Base-by-base conservation (phyloP, 2,888 invertebrate genomes). In the Phyllotreta striolata region DNA sequence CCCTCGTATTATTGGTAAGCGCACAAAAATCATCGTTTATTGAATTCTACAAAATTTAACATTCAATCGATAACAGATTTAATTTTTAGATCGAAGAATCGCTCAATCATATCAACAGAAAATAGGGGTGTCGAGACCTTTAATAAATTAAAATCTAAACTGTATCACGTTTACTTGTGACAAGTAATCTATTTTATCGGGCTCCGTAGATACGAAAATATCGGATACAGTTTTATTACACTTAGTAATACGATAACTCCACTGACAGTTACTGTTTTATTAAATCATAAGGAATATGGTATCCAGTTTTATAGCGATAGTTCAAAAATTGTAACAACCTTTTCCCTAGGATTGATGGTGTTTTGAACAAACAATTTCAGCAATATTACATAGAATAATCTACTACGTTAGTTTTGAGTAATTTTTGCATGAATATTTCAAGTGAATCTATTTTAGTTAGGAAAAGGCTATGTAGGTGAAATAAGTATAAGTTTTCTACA, bases 121-220 rank as follows among this genome's bases (percentile, higher is more conserved):
- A 49, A 49, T 49, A 13, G n/a, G 49, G 49, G 34, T 49, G 34
- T 9, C 34, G n/a, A 34, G 43, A 34, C 55, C 14, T 55, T 41
- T 24, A 41, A 55, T 55, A 40, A 12, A 39, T 9, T 37, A 54
- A 41, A 55, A 55, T 41, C 5, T 6, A 10, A 49, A n/a, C 35
- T 34, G 8, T 56, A 56, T 56, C 37, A 24, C 35, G 3, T 9
- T 55, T 35, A 43, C 13, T 34, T 6, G 13, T 43, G 55, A 55
- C 55, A 55, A 35, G 41, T n/a, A 44, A 56, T 56, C 37, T 44
- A 35, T 44, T 44, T 56, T 56, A 46, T 56, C 44, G 35, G 12
- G 13, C 12, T 37, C 4, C 44, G 35, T 34, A 6, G 37, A 6
- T 44, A 35, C 4, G 13, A 43, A 40, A 14, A 55, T 44, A 56